Evolutionary conservation across 2,888 invertebrate genomes (phyloP).

Genomic region (Synergus gifuensis): DNA sequence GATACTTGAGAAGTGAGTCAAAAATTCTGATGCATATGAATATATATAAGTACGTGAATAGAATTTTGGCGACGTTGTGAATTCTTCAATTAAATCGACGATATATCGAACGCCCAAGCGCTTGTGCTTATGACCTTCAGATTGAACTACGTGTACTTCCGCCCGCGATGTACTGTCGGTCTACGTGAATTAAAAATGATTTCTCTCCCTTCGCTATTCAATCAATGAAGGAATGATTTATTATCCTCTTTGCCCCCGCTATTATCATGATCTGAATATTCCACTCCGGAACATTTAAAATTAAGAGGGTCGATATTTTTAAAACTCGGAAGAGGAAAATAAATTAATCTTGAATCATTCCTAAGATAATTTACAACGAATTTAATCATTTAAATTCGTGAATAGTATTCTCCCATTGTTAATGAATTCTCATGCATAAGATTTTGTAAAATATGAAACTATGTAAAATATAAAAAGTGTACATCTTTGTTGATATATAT

Average conservation of each 20-base stretch:
- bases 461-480: neutral
- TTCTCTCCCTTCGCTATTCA: slow-evolving; percentile 7
- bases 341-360: neutral
- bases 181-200: neutral
- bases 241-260: neutral
- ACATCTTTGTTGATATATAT: neutral
- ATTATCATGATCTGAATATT: neutral
- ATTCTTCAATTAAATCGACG: slow-evolving; percentile 52
- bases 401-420: neutral
- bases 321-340: neutral
- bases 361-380: neutral
- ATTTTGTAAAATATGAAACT: neutral
- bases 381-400: neutral
- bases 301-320: neutral
- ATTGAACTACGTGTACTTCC: neutral
- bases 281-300: neutral
- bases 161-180: neutral
- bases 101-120: neutral
- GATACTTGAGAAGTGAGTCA: too few relatives aligned
- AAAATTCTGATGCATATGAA: too few relatives aligned
- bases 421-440: neutral
- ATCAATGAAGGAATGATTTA: slow-evolving; percentile 1
- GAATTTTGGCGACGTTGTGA: slow-evolving; percentile 49
- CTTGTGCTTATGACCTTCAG: neutral
- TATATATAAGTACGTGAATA: slow-evolving; percentile 47